Evolutionary conservation across 2,113 vertebrate genomes (phyloP).

Genomic region (Siphamia tubifer): DNA sequence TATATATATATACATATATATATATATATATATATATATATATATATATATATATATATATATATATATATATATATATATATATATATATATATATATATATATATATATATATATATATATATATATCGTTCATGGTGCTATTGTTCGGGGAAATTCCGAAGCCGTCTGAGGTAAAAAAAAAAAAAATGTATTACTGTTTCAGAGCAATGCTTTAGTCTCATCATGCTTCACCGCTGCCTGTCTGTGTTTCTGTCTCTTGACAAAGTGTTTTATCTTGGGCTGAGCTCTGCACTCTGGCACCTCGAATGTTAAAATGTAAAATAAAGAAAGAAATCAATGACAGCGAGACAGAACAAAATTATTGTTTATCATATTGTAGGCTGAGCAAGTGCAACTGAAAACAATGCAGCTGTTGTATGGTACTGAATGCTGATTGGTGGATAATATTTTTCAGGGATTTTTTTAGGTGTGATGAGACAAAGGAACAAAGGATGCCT

Average conservation of each 20-base stretch:
- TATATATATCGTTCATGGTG: no score
- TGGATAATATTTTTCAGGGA: slow-evolving; percentile 78
- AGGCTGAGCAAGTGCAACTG: slow-evolving; percentile 45
- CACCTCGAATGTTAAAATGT: slow-evolving; percentile 56
- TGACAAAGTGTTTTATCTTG: slow-evolving; percentile 43
- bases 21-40: no score
- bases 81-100: no score
- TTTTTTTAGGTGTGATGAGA: slow-evolving; percentile 84
- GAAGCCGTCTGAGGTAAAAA: slow-evolving; percentile 8
- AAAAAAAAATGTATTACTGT: slow-evolving; percentile 6
- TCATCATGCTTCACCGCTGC: slow-evolving; percentile 36
- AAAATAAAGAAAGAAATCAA: slow-evolving; percentile 29
- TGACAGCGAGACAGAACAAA: slow-evolving; percentile 26
- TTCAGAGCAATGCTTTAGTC: slow-evolving; percentile 40
- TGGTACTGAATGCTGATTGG: slow-evolving; percentile 72
- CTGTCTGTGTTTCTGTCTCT: slow-evolving; percentile 8
- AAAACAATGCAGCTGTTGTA: slow-evolving; percentile 63
- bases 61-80: no score
- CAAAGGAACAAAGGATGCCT: slow-evolving; percentile 88
- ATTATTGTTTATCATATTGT: slow-evolving; percentile 31
- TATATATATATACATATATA: no score
- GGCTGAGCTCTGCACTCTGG: slow-evolving; percentile 39
- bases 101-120: no score
- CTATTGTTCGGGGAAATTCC: slow-evolving; percentile 39
- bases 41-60: no score